phyloP scores from a whole-genome alignment of 2,797 vertebrate genomes.

The Girardinus metallicus region DNA sequence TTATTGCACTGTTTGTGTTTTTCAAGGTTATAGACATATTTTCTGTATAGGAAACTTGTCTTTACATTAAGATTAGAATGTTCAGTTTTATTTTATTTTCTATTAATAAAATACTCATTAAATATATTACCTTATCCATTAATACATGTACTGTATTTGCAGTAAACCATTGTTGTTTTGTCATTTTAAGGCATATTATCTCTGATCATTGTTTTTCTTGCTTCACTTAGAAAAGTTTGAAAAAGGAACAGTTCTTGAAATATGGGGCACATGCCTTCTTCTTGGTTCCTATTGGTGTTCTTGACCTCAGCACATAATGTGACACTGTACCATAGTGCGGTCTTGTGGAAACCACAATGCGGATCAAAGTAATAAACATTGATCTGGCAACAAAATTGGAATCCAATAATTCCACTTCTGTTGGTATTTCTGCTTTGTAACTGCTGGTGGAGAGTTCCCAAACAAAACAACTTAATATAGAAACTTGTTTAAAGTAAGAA shows the following conservation, averaged over 20 bases:
- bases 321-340: background rate
- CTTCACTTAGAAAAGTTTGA: background rate
- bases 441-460: background rate
- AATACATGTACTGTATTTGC: background rate
- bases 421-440: background rate
- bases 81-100: background rate
- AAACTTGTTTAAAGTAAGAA: background rate
- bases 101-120: background rate
- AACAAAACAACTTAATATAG: background rate
- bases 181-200: background rate
- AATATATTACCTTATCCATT: background rate
- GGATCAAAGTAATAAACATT: background rate
- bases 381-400: background rate
- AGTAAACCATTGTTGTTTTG: background rate
- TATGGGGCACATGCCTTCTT: too few relatives aligned
- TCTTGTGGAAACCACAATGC: background rate
- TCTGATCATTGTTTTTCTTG: background rate
- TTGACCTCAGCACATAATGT: background rate
- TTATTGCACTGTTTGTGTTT: background rate
- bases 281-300: too few relatives aligned
- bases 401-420: background rate
- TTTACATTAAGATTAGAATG: background rate
- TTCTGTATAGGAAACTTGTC: background rate
- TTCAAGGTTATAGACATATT: background rate
- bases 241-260: background rate